Conservation (phyloP, 1,140 invertebrate genomes). For the Phymastichus coffea region DNA sequence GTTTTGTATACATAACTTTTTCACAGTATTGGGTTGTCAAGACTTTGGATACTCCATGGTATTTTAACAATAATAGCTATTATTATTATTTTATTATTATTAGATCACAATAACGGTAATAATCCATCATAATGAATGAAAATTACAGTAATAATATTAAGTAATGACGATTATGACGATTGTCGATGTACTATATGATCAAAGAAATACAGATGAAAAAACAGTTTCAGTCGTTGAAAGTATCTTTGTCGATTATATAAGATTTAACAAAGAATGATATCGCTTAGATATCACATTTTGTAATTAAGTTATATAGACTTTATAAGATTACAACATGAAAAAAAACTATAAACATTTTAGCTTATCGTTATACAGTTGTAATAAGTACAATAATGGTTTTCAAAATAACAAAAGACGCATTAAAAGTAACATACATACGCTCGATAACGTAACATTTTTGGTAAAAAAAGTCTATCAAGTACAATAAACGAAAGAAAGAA, state of each 20-base stretch:
- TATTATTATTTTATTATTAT: conserved; percentile 3
- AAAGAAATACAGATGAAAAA: not conserved
- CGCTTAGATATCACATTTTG: not conserved
- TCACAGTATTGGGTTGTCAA: not conserved
- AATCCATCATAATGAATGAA: not conserved
- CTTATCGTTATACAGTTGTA: too few relatives aligned
- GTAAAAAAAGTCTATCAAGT: not conserved
- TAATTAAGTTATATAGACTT: too few relatives aligned
- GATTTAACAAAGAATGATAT: not conserved
- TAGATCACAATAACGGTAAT: conserved; percentile 6
- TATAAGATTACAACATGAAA: too few relatives aligned
- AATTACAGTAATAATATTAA: not conserved
- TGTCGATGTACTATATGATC: not conserved
- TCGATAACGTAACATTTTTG: not conserved
- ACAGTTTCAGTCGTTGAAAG: conserved; percentile 7
- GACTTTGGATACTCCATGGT: not conserved
- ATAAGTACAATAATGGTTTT: too few relatives aligned
- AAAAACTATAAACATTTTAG: too few relatives aligned
- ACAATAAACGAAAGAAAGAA: not conserved
- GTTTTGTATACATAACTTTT: not conserved
- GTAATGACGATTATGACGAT: not conserved
- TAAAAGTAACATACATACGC: too few relatives aligned
- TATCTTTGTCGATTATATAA: not conserved
- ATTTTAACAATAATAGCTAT: conserved; percentile 2
- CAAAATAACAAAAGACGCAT: too few relatives aligned